Percentiles rank a stretch among this genome's conserved stretches.
Conservation (phyloP, 1,140 invertebrate genomes). For the Sarcophaga bullata region DNA sequence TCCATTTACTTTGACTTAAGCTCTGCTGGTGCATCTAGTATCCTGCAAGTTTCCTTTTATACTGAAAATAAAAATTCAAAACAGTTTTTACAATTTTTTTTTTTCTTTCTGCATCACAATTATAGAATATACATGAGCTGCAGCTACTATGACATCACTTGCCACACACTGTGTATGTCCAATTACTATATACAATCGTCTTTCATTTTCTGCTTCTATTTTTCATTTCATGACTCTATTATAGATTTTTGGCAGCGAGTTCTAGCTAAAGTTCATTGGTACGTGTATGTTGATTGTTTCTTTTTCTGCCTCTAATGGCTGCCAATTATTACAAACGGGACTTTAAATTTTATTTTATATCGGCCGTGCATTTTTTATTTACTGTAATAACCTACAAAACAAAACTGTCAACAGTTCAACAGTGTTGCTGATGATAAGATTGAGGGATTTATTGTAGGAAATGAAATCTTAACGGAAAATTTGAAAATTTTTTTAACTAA, state of each 20-base stretch:
- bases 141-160: conserved; percentile 2
- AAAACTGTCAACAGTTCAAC: conserved; percentile 8
- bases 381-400: neutral
- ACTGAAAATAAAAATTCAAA: conserved; percentile 2
- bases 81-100: neutral
- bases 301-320: neutral
- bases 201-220: neutral
- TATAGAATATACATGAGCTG: neutral
- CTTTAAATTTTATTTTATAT: neutral
- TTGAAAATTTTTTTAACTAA: no score
- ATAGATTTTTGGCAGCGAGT: neutral
- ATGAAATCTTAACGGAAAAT: neutral
- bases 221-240: neutral
- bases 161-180: neutral
- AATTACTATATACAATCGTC: neutral
- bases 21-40: neutral
- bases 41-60: conserved; percentile 15
- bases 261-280: conserved; percentile 16
- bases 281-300: neutral
- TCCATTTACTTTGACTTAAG: neutral
- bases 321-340: conserved; percentile 6
- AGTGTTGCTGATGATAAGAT: neutral
- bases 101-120: neutral
- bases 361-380: neutral
- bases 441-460: neutral